phyloP scores from a whole-genome alignment of 2,888 invertebrate genomes.

The Acanthosepion esculentum region DNA sequence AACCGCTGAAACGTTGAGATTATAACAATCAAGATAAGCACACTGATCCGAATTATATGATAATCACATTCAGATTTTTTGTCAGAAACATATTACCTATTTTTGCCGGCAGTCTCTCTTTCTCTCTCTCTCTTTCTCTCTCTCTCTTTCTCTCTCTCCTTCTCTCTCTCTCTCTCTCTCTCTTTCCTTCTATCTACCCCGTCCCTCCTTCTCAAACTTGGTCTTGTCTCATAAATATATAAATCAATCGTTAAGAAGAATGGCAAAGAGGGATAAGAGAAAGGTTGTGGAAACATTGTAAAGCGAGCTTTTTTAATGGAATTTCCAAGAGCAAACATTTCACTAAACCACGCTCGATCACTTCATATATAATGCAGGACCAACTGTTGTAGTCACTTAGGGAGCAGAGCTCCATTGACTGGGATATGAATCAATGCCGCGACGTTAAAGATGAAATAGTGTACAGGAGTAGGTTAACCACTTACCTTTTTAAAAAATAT shows the following conservation, averaged over 20 bases:
- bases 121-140: background rate
- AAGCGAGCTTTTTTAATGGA: background rate
- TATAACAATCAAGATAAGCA: too few species aligned
- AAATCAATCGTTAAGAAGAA: background rate
- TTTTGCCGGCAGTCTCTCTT: background rate
- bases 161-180: background rate
- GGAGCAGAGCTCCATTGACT: too few species aligned
- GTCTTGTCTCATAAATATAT: background rate
- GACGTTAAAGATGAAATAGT: background rate
- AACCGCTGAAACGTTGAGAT: too few species aligned
- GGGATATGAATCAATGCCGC: background rate
- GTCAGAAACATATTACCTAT: background rate
- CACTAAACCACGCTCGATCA: background rate
- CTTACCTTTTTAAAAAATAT: too few species aligned
- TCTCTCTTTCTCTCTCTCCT: background rate
- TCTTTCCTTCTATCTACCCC: too few species aligned
- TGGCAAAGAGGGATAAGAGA: background rate
- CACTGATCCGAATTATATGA: too few species aligned
- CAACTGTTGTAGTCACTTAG: too few species aligned
- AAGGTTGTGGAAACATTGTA: background rate
- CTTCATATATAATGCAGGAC: background rate
- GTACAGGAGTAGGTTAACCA: background rate
- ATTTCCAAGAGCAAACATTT: background rate
- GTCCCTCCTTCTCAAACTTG: background rate
- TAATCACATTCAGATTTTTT: background rate